Evolutionary conservation across 2,888 invertebrate species (phyloP), one percentile per base, ranked within the genome.

Genomic region (Lycia hirtaria): DNA sequence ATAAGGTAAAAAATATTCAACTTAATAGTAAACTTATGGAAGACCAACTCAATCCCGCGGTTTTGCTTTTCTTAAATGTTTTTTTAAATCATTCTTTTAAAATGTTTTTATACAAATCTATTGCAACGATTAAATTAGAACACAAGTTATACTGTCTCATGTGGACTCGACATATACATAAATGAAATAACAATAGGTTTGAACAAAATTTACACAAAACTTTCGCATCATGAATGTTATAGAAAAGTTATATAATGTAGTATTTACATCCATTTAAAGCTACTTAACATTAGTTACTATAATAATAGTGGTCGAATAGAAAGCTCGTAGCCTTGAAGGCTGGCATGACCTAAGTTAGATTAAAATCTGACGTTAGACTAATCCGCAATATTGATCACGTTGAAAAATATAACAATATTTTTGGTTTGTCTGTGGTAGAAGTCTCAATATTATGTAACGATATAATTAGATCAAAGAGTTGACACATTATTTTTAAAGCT

Each of bases 291-390:
- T 30, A 28, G 30, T 1, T 22, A 51, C 7, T 17, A 38, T 30
- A 51, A 28, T 14, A 17, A 56, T 28, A 19, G 47, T 57, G 57
- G 57, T 57, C 57, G 22, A 51, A 45, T 47, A 28, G 15, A 47
- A 56, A 56, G 56, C 56, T 56, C 56, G 30, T 38, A 10, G 49
- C 30, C 32, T 40, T 32, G 10, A 32, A 12, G 50, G 19, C 28
- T 15, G 17, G 17, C 26, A 26, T 26, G 19, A 9, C 30, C 3
- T n/a, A 30, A 4, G 3, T 20, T 20, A 20, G 5, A 38, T 12
- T 22, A 6, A 22, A 22, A 14, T 22, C 15, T 17, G 17, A 6
- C 32, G 6, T 6, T 6, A 5, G 14, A n/a, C 6, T 30, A n/a
- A 12, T n/a, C n/a, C n/a, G n/a, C n/a, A n/a, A n/a, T n/a, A n/a